Percentiles rank a stretch among this genome's conserved stretches.
Evolutionary conservation across 2,888 invertebrate species (phyloP).

Genomic region (Lysandra coridon): DNA sequence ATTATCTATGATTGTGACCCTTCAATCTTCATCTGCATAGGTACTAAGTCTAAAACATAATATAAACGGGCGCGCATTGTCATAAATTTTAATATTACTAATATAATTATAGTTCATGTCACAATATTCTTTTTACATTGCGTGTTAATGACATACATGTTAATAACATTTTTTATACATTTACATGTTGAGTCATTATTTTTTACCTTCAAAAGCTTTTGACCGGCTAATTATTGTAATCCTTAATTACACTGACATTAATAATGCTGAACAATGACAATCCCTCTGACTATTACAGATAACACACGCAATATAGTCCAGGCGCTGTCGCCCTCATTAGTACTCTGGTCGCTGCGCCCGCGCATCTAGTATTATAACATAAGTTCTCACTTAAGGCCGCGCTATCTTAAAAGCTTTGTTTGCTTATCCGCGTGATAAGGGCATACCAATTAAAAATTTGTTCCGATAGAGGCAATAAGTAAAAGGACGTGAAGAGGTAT

Average conservation of each 20-base stretch:
- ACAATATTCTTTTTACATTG: too few species aligned
- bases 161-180: too few species aligned
- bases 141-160: too few species aligned
- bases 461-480: constrained; percentile 47
- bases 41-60: too few species aligned
- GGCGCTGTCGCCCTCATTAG: constrained; percentile 18
- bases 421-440: constrained; percentile 60
- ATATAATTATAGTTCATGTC: too few species aligned
- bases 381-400: constrained; percentile 66
- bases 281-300: background rate
- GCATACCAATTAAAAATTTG: constrained; percentile 67
- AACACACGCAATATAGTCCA: background rate
- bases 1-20: too few species aligned
- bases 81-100: too few species aligned
- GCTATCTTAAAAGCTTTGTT: constrained; percentile 61
- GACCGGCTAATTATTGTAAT: background rate
- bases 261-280: background rate
- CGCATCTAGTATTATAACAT: constrained; percentile 54
- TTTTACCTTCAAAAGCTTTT: background rate
- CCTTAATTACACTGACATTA: background rate
- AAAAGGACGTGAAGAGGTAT: constrained; percentile 43
- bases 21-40: too few species aligned
- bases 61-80: too few species aligned
- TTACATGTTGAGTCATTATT: background rate
- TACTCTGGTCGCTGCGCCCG: constrained; percentile 31